Base-by-base conservation (phyloP, 2,797 vertebrate genomes). In the Urophycis tenuis region DNA sequence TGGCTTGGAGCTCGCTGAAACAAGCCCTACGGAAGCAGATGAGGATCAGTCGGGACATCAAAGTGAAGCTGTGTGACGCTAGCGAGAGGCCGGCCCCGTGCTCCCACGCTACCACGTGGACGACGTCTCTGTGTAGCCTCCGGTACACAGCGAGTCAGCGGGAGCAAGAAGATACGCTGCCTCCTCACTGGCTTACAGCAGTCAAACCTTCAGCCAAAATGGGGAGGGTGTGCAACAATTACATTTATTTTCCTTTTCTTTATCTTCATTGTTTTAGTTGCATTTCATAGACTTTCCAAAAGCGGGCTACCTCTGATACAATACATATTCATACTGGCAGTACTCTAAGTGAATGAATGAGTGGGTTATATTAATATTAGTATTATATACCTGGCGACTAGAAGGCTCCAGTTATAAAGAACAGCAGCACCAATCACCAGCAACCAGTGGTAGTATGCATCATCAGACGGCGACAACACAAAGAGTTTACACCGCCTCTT, bases 331-430 rank as follows among this genome's bases (percentile, higher is more conserved):
- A n/a, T n/a, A n/a, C n/a, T n/a, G 11, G 36, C 36, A 36, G 36
- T 36, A 36, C 36, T 36, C 33, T 45, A 15, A 45, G 41, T 15
- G 41, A 6, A 22, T 19, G 17, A 22, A 3, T 3, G 9, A 29
- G 3, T 8, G 35, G 6, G 30, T 71, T 3, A 33, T 71, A 19
- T 8, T 69, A 69, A 22, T n/a, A n/a, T n/a, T 1, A 72, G 4
- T 39, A n/a, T 76, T 77, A 7, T 83, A 87, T 79, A 99, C 97
- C 97, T 96, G 87, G 94, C 95, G 53, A 98, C 84, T 0, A 97
- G 87, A 34, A 96, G 79, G 75, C 94, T 95, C 95, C 96, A 98
- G 89, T 97, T 98, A 78, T 98, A 99, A 72, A 99, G 92, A 14
- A 96, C 95, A 69, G 95, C 94, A 35, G 89, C 75, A 4, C 94